Conservation (phyloP, 1,140 invertebrate genomes). For the Drosophila busckii region DNA sequence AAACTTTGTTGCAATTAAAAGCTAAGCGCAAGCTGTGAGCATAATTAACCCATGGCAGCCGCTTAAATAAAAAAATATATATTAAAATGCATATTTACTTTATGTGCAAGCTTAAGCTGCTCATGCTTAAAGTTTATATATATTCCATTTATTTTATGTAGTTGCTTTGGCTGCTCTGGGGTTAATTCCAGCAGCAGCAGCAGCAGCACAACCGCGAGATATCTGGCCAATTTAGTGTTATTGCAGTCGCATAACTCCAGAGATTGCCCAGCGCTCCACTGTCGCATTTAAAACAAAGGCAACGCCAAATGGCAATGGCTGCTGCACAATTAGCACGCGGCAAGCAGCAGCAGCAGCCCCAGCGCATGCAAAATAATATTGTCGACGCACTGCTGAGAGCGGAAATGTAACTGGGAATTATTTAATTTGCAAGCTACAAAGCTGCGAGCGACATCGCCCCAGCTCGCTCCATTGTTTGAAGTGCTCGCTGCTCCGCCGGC, state of each 20-base stretch:
- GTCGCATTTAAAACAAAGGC: conserved; percentile 51
- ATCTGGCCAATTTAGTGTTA: conserved; percentile 75
- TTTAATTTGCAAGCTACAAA: conserved; percentile 76
- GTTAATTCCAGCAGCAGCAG: conserved; percentile 47
- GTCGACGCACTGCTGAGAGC: conserved; percentile 60
- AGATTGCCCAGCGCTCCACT: conserved; percentile 64
- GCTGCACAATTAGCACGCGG: too few species aligned
- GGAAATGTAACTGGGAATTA: conserved; percentile 76
- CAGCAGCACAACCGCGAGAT: conserved; percentile 63
- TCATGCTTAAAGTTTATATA: too few species aligned
- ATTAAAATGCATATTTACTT: not conserved
- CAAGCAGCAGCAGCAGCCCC: conserved; percentile 6
- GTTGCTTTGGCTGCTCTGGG: too few species aligned
- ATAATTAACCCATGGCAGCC: conserved; percentile 47
- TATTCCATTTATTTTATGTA: too few species aligned
- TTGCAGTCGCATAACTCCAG: conserved; percentile 74
- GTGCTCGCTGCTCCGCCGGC: conserved; percentile 22
- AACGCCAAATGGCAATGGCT: conserved; percentile 11
- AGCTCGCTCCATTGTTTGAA: conserved; percentile 49
- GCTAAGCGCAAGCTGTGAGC: conserved; percentile 65
- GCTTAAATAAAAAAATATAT: not conserved
- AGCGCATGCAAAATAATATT: conserved; percentile 69
- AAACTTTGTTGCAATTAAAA: conserved; percentile 69
- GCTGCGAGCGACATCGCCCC: conserved; percentile 21
- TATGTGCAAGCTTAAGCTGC: too few species aligned